Evolutionary conservation across 2,888 invertebrate genomes (phyloP).

Genomic region (Tachina lurida): DNA sequence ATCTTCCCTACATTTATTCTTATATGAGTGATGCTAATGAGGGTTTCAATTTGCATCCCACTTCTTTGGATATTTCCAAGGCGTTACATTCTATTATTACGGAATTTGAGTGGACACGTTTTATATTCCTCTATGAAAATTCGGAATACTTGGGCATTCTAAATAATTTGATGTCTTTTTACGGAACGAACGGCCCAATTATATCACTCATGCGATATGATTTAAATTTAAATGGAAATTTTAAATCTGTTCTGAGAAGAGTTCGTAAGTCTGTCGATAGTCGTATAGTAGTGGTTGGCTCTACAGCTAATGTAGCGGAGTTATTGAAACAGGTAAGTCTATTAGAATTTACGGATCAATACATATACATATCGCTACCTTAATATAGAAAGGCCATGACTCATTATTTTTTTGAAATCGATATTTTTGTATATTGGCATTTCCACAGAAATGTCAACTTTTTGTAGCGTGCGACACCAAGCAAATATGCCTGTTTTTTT

Average conservation of each 20-base stretch:
- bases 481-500: too few relatives aligned
- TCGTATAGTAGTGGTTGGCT: conserved; percentile 89
- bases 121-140: conserved; percentile 88
- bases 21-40: conserved; percentile 87
- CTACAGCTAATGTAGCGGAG: conserved; percentile 84
- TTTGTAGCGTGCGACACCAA: too few relatives aligned
- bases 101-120: conserved; percentile 91
- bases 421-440: too few relatives aligned
- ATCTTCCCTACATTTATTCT: conserved; percentile 93
- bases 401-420: too few relatives aligned
- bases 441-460: too few relatives aligned
- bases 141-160: conserved; percentile 86
- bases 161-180: conserved; percentile 88
- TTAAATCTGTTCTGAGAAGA: conserved; percentile 86
- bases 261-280: conserved; percentile 88
- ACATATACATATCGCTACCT: background rate
- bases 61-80: conserved; percentile 85
- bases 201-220: conserved; percentile 87
- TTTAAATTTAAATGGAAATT: conserved; percentile 87
- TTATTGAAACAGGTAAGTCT: conserved; percentile 83
- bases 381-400: background rate
- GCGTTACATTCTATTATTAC: conserved; percentile 88
- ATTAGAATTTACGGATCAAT: background rate
- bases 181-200: conserved; percentile 84
- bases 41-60: conserved; percentile 88